Base-by-base conservation (phyloP, 2,113 vertebrate genomes). In the Rhinogobius similis region DNA sequence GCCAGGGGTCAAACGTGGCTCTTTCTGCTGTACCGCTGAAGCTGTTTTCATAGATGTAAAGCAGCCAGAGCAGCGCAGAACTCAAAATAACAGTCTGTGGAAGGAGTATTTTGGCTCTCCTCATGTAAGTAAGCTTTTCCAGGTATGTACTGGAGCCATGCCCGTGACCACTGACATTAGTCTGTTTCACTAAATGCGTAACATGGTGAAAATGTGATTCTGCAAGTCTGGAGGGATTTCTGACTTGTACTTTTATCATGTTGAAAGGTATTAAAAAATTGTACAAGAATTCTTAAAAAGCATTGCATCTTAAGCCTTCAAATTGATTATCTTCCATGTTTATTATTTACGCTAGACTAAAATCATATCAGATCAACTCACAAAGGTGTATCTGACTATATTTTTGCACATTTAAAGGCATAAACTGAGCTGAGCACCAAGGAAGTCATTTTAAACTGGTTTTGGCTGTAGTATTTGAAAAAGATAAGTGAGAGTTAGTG, bases 11-110 rank as follows among this genome's bases (percentile, higher is more conserved):
- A 64, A 68, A 36, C 13, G 29, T 24, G 18, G 18, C 43, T 44
- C 53, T 48, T 21, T 13, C 12, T 3, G 9, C 32, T 26, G 52
- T 26, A 55, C 29, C 7, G 29, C 20, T 50, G 46, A 18, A 50
- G n/a, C 11, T 61, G 36, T 46, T 53, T 50, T 36, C 16, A 39
- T 7, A 56, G 14, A 53, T 29, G 11, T 26, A 29, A 62, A 58
- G 53, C n/a, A 44, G 13, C 41, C 26, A 62, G 56, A 32, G 20
- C 23, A n/a, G 23, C 20, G 24, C 39, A 62, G 18, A 24, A 32
- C 32, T 67, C 43, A 55, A 69, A n/a, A 9, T 61, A 38, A 26
- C 36, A 63, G 39, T 76, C 52, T 55, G n/a, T 36, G n/a, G 29
- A 61, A 29, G 55, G 26, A 29, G 52, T 55, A 13, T 58, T 18